A percentile compares a stretch with the other conserved stretches of the same genome.
phyloP scores from a whole-genome alignment of 2,797 vertebrate genomes.

The Hyperoplus lanceolatus region DNA sequence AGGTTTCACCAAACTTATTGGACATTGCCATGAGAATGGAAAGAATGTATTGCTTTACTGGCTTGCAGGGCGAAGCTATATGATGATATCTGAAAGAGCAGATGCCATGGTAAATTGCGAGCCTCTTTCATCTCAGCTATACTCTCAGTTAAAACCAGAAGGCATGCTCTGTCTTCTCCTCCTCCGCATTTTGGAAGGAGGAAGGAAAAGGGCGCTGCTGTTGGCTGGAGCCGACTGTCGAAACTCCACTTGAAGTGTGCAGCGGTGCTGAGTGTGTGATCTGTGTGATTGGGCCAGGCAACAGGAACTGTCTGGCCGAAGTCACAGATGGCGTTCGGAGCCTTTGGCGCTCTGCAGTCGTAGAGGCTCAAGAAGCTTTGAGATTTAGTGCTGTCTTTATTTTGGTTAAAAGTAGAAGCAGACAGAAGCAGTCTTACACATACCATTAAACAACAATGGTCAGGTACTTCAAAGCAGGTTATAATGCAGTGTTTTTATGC shows the following conservation, averaged over 20 bases:
- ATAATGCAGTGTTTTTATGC: background rate
- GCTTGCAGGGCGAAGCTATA: slow-evolving; percentile 36
- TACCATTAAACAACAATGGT: slow-evolving; percentile 5
- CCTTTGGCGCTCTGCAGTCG: slow-evolving; percentile 66
- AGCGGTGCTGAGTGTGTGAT: slow-evolving; percentile 55
- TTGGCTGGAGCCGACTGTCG: slow-evolving; percentile 57
- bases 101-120: slow-evolving; percentile 60
- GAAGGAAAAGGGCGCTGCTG: slow-evolving; percentile 33
- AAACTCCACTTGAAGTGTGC: slow-evolving; percentile 52
- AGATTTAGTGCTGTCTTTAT: slow-evolving; percentile 52
- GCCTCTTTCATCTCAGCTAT: slow-evolving; percentile 59
- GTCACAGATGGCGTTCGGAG: slow-evolving; percentile 77
- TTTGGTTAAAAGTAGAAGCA: slow-evolving; percentile 50
- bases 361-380: slow-evolving; percentile 54
- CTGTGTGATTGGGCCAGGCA: slow-evolving; percentile 42
- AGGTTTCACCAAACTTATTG: no score
- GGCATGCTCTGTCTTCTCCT: slow-evolving; percentile 42
- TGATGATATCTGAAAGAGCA: slow-evolving; percentile 46
- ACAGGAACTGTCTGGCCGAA: slow-evolving; percentile 68
- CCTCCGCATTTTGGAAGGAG: slow-evolving; percentile 43
- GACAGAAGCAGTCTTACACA: slow-evolving; percentile 30
- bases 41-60: slow-evolving; percentile 19
- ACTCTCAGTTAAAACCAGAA: slow-evolving; percentile 44
- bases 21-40: slow-evolving; percentile 10
- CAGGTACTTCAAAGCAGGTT: slow-evolving; percentile 33